Evolutionary conservation across 2,113 vertebrate genomes (phyloP), one percentile per base, ranked within the genome.

Genomic region (Nothocercus julius): DNA sequence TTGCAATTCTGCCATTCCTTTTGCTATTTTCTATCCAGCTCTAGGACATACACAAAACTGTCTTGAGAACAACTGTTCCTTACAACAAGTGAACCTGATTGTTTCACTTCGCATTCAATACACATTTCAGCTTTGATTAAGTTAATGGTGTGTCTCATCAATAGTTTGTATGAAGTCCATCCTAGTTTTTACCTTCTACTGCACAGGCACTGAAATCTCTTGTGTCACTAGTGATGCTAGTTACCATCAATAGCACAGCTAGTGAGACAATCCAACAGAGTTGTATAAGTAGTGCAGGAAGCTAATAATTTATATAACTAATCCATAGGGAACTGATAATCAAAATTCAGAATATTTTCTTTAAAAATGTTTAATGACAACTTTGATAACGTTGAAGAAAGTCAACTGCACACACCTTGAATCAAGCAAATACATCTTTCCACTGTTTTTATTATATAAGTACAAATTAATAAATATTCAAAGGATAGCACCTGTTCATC

Each of bases 391-490:
- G 28, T 11, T 75, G 58, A 64, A 78, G 20, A 44, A 92, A 79
- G 5, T 38, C 78, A 81, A 28, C 7, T 75, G 42, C 64, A 67
- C 13, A 22, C 7, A 81, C 14, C 38, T n/a, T 24, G 30, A 78
- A 92, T 61, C 42, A 82, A 81, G 28, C 11, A 88, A 90, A 81
- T 59, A 64, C 17, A 49, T 78, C 92, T 90, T 67, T n/a, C 56
- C 49, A 63, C 14, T 45, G 21, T 1, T 45, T 85, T 91, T 38
- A 72, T 64, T 32, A 67, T 75, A 91, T 53, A 19, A 53, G 15
- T 49, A 38, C 2, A 30, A 83, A 80, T 72, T 54, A 72, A 90
- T 84, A 94, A 85, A 78, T 85, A 91, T 86, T 88, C 87, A 92
- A 86, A 86, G 9, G 12, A 21, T 7, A 44, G 15, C 30, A 32